Evolutionary conservation across 2,113 vertebrate genomes (phyloP), one percentile per base, ranked within the genome.

Genomic region (Trinectes maculatus): DNA sequence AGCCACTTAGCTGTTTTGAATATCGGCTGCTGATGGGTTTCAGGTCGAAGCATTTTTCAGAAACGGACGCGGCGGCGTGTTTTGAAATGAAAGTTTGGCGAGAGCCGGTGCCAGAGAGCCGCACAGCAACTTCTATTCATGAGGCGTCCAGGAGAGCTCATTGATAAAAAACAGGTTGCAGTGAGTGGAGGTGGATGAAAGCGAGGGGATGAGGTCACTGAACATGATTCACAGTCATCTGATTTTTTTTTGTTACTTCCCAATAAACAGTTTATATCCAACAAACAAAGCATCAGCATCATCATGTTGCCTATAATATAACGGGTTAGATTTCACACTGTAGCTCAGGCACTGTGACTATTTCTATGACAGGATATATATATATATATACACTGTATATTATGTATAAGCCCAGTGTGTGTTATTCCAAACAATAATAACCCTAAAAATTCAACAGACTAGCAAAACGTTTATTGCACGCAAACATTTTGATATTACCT

Each of bases 391-490:
- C n/a, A n/a, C n/a, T n/a, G n/a, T n/a, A n/a, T n/a, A n/a, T n/a
- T n/a, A n/a, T n/a, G n/a, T n/a, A n/a, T n/a, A n/a, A n/a, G n/a
- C n/a, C n/a, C 58, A 18, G 42, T 39, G 22, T 51, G 70, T 85
- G 84, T 85, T 88, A 75, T 84, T 87, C 69, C 57, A 86, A 88
- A 85, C 70, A 80, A 89, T 82, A 77, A 85, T 58, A 87, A 36
- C 46, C 76, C 62, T 67, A 57, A 60, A 87, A 84, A 85, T 80
- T 55, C 67, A 82, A 81, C 67, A 86, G 76, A 71, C 84, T 65
- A 70, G 69, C 52, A 65, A 69, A 72, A 29, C 58, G 84, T 51
- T 84, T 83, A 87, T 84, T 79, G 79, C 77, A 84, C 44, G 61
- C 74, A 68, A 88, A 62, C 16, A 43, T 78, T 89, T 80, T 61